Conservation (phyloP, 2,797 vertebrate genomes). For the Sus cebifrons region DNA sequence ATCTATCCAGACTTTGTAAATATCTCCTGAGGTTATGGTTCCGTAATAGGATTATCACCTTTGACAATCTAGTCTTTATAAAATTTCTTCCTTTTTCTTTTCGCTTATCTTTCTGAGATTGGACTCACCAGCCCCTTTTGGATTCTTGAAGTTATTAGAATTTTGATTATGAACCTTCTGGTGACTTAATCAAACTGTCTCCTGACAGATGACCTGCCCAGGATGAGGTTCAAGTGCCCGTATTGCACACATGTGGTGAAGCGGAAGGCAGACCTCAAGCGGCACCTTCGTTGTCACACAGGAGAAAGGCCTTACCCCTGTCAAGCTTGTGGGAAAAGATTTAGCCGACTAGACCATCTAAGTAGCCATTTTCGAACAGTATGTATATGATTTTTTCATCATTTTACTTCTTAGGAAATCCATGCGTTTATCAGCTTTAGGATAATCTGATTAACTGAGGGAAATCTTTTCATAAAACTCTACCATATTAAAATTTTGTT, state of each 20-base stretch:
- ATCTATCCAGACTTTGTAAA: not conserved
- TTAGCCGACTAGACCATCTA: slow-evolving; percentile 97
- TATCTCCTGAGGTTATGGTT: not conserved
- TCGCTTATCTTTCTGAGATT: not conserved
- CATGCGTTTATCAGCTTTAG: slow-evolving; percentile 3
- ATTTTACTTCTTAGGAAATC: slow-evolving; percentile 62
- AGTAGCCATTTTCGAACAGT: slow-evolving; percentile 99
- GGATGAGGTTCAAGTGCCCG: slow-evolving; percentile 98
- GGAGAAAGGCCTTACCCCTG: slow-evolving; percentile 98
- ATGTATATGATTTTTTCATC: slow-evolving; percentile 76
- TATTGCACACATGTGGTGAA: slow-evolving; percentile 99
- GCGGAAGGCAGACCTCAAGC: slow-evolving; percentile 98
- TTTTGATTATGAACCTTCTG: not conserved
- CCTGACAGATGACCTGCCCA: slow-evolving; percentile 93
- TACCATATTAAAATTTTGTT: not conserved
- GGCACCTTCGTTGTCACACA: slow-evolving; percentile 98
- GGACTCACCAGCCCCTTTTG: not conserved
- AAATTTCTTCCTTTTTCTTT: not conserved
- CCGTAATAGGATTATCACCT: not conserved
- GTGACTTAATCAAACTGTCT: not conserved
- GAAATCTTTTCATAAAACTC: slow-evolving; percentile 15
- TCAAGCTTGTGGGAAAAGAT: slow-evolving; percentile 98
- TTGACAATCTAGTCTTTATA: not conserved
- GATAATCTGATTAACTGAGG: not conserved
- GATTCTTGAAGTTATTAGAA: slow-evolving; percentile 80